Evolutionary conservation across 2,113 vertebrate genomes (phyloP).

Genomic region (Saguinus midas): DNA sequence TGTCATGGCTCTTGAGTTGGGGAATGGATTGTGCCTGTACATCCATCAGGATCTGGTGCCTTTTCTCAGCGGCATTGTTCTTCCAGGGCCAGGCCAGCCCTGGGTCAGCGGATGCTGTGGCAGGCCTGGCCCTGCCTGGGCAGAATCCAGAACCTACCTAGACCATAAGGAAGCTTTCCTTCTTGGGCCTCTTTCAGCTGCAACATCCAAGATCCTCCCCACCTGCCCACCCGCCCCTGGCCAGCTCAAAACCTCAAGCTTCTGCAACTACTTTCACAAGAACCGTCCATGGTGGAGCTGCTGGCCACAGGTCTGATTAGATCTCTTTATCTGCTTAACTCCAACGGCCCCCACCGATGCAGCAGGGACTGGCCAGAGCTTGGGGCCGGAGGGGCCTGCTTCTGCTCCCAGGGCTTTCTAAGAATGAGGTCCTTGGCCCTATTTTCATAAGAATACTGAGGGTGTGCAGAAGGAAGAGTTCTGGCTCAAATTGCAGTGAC

Average conservation of each 20-base stretch:
- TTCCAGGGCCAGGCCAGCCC: not conserved
- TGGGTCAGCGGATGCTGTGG: not conserved
- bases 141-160: not conserved
- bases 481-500: not conserved
- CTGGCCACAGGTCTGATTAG: constrained; percentile 45
- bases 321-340: constrained; percentile 63
- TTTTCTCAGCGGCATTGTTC: not conserved
- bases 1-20: not conserved
- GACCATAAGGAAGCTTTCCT: not conserved
- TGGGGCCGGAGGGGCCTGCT: not conserved
- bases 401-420: not conserved
- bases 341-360: not conserved
- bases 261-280: constrained; percentile 67
- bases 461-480: not conserved
- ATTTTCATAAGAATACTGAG: not conserved
- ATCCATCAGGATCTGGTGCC: not conserved
- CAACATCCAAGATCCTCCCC: not conserved
- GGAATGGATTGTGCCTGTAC: not conserved
- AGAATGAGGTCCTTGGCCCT: not conserved
- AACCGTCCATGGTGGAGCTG: not conserved
- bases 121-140: not conserved
- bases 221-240: not conserved
- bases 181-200: not conserved
- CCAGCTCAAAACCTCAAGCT: constrained; percentile 38
- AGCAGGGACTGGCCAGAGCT: not conserved